Conservation (phyloP, 2,888 invertebrate species). For the Trilocha varians region DNA sequence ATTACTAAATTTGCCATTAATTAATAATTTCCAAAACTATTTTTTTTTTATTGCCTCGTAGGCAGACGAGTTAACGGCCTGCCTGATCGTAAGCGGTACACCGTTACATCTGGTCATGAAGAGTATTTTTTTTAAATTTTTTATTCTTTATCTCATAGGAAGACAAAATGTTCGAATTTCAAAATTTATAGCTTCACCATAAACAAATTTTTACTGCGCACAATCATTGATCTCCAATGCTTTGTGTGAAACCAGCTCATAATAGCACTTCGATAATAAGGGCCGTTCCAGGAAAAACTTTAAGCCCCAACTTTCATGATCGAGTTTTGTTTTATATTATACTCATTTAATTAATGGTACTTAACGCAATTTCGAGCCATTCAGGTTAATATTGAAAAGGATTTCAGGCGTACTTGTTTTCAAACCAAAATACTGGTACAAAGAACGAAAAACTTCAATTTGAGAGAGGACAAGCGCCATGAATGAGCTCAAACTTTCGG, state of each 20-base stretch:
- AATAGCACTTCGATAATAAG: conserved; percentile 1
- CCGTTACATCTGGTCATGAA: no score
- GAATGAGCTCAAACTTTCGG: conserved; percentile 4
- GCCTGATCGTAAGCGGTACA: no score
- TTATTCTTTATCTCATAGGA: no score
- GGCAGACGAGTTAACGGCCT: no score
- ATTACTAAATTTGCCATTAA: no score
- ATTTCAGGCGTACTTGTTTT: conserved; percentile 1
- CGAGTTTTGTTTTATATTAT: conserved; percentile 26
- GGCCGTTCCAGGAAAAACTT: conserved; percentile 9
- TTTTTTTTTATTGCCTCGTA: no score
- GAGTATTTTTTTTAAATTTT: no score
- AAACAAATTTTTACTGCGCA: no score
- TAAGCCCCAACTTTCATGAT: conserved; percentile 14
- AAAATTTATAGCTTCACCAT: no score
- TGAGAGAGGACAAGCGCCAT: conserved; percentile 1
- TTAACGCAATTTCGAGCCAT: conserved; percentile 25
- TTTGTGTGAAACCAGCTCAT: not conserved
- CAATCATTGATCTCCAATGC: no score
- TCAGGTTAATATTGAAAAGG: conserved; percentile 7
- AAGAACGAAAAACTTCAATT: conserved; percentile 3
- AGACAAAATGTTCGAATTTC: no score
- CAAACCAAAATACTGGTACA: not conserved
- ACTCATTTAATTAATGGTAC: conserved; percentile 29
- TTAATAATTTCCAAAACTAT: no score